Evolutionary conservation across 2,113 vertebrate species (phyloP), one percentile per base, ranked within the genome.

Genomic region (Myotis brandtii): DNA sequence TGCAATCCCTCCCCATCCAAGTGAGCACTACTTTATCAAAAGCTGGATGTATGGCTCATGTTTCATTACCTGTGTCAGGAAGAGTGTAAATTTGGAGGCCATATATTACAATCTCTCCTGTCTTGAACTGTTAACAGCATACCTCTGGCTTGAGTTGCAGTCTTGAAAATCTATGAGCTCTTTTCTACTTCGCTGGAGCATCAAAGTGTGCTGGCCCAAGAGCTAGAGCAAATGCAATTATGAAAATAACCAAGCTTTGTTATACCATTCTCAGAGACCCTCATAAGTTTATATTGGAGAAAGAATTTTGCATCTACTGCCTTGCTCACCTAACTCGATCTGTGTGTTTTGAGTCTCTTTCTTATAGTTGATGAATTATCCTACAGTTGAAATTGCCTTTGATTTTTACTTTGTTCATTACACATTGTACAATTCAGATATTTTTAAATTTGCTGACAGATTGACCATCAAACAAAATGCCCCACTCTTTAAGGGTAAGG

Each of bases 21-120:
- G 37, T 86, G 18, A 92, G 30, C 32, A 67, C 81, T 46, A 73
- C 21, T 97, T 96, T 50, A 93, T 86, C 48, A 95, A 96, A 96
- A 83, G 88, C 73, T 80, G 92, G 10, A 56, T 93, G 59, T 77
- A 64, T 81, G 12, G 13, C 34, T 96, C 72, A 88, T 92, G 48
- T 93, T 72, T 89, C 80, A 96, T 97, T 97, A 97, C 43, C 23
- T 21, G 50, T 66, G 76, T 94, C 79, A 97, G 69, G 13, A 3
- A 95, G 5, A 97, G 50, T 40, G 3, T 85, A 96, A 89, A 96
- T 96, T 96, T 97, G 96, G 70, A 92, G 96, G 54, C 9, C 64
- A 56, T 79, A 21, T 25, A 91, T 62, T 70, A 67, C 62, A 89
- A 94, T 96, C 93, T 72, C 32, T 76, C 30, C 95, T 87, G 56